A percentile compares a stretch with the other conserved stretches of the same genome.
Evolutionary conservation across 1,140 invertebrate genomes (phyloP).

Genomic region (Oppia nitens): DNA sequence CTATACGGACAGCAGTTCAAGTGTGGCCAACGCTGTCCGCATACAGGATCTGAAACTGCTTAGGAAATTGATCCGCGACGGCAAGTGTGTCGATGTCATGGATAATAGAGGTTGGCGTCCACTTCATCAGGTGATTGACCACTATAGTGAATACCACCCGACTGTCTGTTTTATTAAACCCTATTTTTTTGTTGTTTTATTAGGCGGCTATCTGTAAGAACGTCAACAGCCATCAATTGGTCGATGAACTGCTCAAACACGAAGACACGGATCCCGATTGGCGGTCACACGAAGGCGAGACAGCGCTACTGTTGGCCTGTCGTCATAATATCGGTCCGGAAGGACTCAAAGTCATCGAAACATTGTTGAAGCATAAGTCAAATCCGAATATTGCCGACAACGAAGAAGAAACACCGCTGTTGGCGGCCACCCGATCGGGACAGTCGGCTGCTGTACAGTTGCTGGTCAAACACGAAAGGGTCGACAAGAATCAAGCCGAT

Average conservation of each 20-base stretch:
- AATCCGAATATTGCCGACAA: constrained; percentile 23
- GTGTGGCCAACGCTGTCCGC: constrained; percentile 25
- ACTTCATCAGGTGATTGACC: constrained; percentile 30
- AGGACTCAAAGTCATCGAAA: constrained; percentile 21
- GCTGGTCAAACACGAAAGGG: constrained; percentile 16
- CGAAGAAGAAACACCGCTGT: constrained; percentile 18
- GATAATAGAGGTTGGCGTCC: constrained; percentile 32
- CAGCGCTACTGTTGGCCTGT: constrained; percentile 26
- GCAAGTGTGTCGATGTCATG: constrained; percentile 26
- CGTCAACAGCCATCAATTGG: background rate
- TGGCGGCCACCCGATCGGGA: constrained; percentile 10
- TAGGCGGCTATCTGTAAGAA: background rate
- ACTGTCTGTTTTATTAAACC: background rate
- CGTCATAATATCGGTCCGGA: constrained; percentile 15
- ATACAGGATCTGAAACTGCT: constrained; percentile 23
- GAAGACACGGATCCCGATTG: constrained; percentile 26
- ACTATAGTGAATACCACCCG: background rate
- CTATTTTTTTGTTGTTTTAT: background rate
- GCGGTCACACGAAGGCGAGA: constrained; percentile 28
- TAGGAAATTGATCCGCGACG: constrained; percentile 21
- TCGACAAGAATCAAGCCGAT: constrained; percentile 23
- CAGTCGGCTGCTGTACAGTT: constrained; percentile 9
- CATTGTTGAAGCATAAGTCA: constrained; percentile 24
- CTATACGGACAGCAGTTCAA: constrained; percentile 24
- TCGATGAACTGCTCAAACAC: constrained; percentile 2